Conservation (phyloP, 2,113 vertebrate genomes). For the Otis tarda region DNA sequence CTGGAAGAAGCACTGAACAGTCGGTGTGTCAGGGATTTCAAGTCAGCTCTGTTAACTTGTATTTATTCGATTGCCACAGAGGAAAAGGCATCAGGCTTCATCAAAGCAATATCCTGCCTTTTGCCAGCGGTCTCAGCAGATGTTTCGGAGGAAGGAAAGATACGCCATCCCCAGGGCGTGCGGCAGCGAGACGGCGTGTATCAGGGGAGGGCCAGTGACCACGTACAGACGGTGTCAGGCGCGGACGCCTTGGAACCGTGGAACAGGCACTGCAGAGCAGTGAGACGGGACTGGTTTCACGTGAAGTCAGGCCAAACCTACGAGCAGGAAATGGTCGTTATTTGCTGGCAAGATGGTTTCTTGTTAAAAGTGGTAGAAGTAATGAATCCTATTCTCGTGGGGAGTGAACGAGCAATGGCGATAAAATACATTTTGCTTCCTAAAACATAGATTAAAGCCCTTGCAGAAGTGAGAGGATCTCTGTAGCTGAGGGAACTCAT, state of each 20-base stretch:
- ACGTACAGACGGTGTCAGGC: rapidly evolving
- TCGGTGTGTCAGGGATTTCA: background rate
- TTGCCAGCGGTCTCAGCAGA: background rate
- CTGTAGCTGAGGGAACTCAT: background rate
- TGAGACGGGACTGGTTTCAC: background rate
- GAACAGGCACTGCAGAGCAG: background rate
- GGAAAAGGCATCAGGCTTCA: background rate
- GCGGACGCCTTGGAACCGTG: background rate
- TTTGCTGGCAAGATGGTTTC: background rate
- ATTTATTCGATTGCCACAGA: background rate
- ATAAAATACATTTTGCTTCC: background rate
- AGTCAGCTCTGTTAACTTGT: background rate
- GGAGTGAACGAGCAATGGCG: background rate
- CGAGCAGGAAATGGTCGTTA: background rate
- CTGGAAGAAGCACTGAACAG: background rate
- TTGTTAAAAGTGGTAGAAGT: background rate
- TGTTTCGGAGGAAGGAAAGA: background rate
- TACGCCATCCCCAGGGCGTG: background rate
- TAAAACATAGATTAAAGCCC: background rate
- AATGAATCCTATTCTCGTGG: background rate
- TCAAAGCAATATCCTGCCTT: background rate
- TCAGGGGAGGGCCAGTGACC: background rate
- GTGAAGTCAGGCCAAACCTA: background rate
- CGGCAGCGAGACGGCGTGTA: background rate
- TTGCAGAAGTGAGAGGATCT: background rate